Evolutionary conservation across 2,888 invertebrate species (phyloP).

Genomic region (Drosophila ustulata): DNA sequence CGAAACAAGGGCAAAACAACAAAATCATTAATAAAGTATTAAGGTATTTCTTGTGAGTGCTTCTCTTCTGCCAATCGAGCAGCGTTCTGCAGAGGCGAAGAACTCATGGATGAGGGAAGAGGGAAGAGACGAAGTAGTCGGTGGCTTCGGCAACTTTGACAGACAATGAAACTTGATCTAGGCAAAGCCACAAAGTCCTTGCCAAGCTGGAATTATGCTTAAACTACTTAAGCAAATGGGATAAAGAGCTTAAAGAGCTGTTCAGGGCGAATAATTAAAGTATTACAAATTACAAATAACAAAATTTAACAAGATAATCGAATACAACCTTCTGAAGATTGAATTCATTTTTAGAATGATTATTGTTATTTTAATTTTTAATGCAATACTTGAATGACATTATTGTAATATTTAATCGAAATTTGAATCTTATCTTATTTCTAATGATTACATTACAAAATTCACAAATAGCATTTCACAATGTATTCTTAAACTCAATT

Average conservation of each 20-base stretch:
- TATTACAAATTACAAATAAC: not conserved
- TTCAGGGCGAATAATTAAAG: slow-evolving; percentile 1
- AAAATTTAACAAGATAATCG: not conserved
- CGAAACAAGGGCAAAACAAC: slow-evolving; percentile 41
- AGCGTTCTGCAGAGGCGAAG: not conserved
- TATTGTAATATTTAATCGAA: no score
- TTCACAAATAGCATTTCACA: no score
- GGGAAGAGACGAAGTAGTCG: not conserved
- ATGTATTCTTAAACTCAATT: no score
- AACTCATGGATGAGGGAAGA: not conserved
- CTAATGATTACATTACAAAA: no score
- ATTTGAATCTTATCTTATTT: no score
- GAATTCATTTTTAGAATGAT: no score
- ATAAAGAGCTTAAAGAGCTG: slow-evolving; percentile 33
- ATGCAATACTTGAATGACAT: no score
- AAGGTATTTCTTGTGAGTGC: slow-evolving; percentile 61
- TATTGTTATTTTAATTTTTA: no score
- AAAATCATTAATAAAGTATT: slow-evolving; percentile 79
- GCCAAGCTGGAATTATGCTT: slow-evolving; percentile 28
- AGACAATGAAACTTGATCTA: slow-evolving; percentile 63
- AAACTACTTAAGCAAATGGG: slow-evolving; percentile 46
- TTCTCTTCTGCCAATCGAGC: slow-evolving; percentile 15
- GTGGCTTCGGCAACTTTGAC: slow-evolving; percentile 49
- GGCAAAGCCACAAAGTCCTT: slow-evolving; percentile 58
- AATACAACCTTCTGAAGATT: not conserved